Evolutionary conservation across 2,888 invertebrate genomes (phyloP), one percentile per base, ranked within the genome.

Genomic region (Seira ritae): DNA sequence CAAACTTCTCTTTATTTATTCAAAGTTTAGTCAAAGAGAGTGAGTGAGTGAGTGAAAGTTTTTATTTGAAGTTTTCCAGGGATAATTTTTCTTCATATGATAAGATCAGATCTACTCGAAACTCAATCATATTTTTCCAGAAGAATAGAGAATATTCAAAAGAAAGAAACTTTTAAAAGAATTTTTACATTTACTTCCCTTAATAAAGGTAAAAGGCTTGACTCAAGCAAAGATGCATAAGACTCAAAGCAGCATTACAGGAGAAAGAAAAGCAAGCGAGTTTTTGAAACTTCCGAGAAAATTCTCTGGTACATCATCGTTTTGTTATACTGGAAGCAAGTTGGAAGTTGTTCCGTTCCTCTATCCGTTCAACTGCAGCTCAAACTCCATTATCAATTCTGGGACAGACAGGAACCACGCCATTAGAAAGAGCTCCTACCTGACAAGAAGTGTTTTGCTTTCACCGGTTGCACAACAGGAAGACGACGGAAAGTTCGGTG

Each of bases 191-290:
- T 31, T 31, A 31, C 31, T 4, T 31, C 8, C 2, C 8, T 31
- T 31, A 4, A 2, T 31, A 8, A 31, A 31, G 31, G 31, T 31
- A 31, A 31, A 31, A 2, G 31, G n/a, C n/a, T n/a, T n/a, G n/a
- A 4, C 31, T 31, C 31, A 31, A 76, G 81, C 72, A 73, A 82
- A 82, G 73, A 82, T 82, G 82, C 77, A 82, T 77, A 73, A 82
- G 68, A 77, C 82, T 73, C 82, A 73, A 72, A 77, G 82, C 69
- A 82, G 82, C 46, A 66, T 23, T 69, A 62, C 65, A 76, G 65
- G 50, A 42, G 75, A 60, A 80, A 66, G 31, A 71, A 71, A 31
- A 31, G 8, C 31, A 31, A 4, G 31, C 31, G 31, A 31, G 31
- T 31, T 31, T 31, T 31, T 31, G 2, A 31, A 8, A 31, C 31